Evolutionary conservation across 2,113 vertebrate genomes (phyloP).

Genomic region (Arizona elegans): DNA sequence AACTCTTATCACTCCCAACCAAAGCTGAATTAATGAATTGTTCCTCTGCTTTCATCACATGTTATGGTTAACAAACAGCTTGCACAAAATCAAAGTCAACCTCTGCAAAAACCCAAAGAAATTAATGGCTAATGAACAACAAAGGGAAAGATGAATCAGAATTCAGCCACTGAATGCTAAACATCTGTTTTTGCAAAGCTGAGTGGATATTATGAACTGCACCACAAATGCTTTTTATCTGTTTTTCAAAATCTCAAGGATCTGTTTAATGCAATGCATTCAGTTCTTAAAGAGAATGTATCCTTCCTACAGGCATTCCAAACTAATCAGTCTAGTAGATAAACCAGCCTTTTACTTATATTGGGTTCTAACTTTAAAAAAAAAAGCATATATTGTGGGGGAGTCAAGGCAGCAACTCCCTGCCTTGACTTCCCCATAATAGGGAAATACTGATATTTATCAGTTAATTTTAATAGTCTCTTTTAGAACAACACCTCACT

Average conservation of each 20-base stretch:
- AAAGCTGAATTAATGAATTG: slow-evolving; percentile 10
- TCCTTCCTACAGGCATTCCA: background rate
- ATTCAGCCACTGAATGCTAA: slow-evolving; percentile 8
- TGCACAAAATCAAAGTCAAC: slow-evolving; percentile 16
- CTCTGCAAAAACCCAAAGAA: slow-evolving; percentile 12
- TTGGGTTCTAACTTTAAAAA: background rate
- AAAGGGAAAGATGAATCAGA: slow-evolving; percentile 18
- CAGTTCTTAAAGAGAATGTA: background rate
- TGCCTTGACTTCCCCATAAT: background rate
- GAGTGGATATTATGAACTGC: slow-evolving; percentile 24
- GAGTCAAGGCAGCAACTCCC: background rate
- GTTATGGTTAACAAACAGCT: slow-evolving; percentile 6
- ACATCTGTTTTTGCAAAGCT: slow-evolving; percentile 24
- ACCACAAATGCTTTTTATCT: slow-evolving; percentile 22
- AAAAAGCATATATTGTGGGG: background rate
- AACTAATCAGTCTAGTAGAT: background rate
- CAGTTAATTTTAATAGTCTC: background rate
- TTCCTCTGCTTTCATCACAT: background rate
- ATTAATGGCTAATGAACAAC: slow-evolving; percentile 10
- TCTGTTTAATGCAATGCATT: slow-evolving; percentile 10
- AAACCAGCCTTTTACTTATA: background rate
- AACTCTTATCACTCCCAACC: background rate
- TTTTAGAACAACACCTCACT: background rate
- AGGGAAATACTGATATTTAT: background rate
- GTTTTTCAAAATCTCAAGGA: slow-evolving; percentile 1